Evolutionary conservation across 2,797 vertebrate species (phyloP), one percentile per base, ranked within the genome.

Genomic region (Balearica regulorum): DNA sequence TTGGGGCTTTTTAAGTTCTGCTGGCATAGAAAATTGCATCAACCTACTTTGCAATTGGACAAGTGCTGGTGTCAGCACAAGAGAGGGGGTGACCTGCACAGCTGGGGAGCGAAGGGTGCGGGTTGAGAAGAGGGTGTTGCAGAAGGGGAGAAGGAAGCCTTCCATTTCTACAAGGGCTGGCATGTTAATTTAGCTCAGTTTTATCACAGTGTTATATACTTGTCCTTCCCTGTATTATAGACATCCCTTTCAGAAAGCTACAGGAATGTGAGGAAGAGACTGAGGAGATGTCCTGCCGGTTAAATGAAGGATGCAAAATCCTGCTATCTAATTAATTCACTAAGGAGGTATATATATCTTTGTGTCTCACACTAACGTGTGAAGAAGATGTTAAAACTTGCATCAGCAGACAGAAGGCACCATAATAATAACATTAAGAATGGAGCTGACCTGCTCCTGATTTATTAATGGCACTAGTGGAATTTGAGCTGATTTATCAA

Each of bases 401-500:
- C 49, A 53, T 69, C 90, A 75, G 57, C 62, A 92, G 92, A 89
- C 88, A 92, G 87, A 93, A 97, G 70, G 46, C 91, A 87, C 53
- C 29, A 19, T 79, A 70, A 62, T 87, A 88, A 94, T 26, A 87
- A 61, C 61, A 48, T 49, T 43, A 85, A 87, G 78, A 90, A 80
- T 39, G 57, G 78, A 93, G 64, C 44, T 90, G 90, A 86, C 60
- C 90, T 64, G 43, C n/a, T 68, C 57, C 79, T 84, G 71, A 90
- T 95, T 93, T 94, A 83, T 90, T 87, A 71, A 93, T 60, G 73
- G 65, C 44, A 49, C 43, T 82, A 26, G 57, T 78, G 88, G 88
- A 96, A 96, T 93, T 88, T 78, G 81, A 94, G 60, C 73, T 75
- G 78, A 90, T 95, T 94, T 92, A 94, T 95, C 88, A 90, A 94